These are phyloP conservation scores for cattle (Bos taurus) DNA, from an alignment of 2,113 vertebrate species.

Conservation along the genomic window DNA sequence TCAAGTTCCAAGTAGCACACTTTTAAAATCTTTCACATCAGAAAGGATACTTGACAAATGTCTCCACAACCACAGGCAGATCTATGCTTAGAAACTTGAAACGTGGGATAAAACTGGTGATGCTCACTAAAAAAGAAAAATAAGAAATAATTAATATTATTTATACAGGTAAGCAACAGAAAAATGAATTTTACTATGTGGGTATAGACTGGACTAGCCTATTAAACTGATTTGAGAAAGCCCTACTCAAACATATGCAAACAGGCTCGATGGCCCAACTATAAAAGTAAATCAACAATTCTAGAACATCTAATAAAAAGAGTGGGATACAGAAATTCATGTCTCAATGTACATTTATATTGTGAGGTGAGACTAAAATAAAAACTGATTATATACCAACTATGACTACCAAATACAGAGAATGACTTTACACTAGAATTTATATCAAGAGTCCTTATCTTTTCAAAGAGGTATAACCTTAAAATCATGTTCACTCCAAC, in stretches of 20 bases:
- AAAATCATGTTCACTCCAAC: slow-evolving; percentile 15
- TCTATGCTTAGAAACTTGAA: slow-evolving; percentile 93
- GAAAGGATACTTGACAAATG: slow-evolving; percentile 99
- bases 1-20: slow-evolving; percentile 47
- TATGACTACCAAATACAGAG: slow-evolving; percentile 23
- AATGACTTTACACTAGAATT: background rate
- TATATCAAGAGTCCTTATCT: background rate
- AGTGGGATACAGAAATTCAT: background rate
- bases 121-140: slow-evolving; percentile 86
- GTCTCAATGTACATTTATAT: background rate
- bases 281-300: background rate
- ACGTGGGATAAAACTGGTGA: slow-evolving; percentile 95
- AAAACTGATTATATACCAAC: background rate
- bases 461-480: background rate
- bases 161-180: slow-evolving; percentile 19
- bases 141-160: slow-evolving; percentile 23
- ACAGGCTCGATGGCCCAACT: background rate
- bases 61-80: slow-evolving; percentile 94
- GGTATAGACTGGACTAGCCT: background rate
- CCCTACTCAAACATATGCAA: background rate
- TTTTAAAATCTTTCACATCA: slow-evolving; percentile 44
- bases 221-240: slow-evolving; percentile 15
- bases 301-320: slow-evolving; percentile 22
- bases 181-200: slow-evolving; percentile 1
- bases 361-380: slow-evolving; percentile 6